phyloP scores from a whole-genome alignment of 1,140 invertebrate species.

The Dreissena polymorpha region DNA sequence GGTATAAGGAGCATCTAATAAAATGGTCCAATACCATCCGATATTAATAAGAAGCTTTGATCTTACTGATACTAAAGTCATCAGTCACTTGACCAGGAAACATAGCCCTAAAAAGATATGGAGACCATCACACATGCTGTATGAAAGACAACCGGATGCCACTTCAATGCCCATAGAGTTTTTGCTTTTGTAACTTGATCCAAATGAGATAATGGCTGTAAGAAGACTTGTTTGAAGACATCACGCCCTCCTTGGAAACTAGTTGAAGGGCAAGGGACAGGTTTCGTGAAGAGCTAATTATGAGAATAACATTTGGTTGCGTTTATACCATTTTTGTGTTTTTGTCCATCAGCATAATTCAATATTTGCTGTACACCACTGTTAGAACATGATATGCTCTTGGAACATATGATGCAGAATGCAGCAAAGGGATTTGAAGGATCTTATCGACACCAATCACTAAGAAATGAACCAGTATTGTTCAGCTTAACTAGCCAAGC shows the following conservation, averaged over 20 bases:
- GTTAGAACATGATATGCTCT: too few species aligned
- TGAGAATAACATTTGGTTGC: too few species aligned
- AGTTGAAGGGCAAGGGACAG: too few species aligned
- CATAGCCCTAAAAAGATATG: slow-evolving; percentile 13
- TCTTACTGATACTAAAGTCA: slow-evolving; percentile 18
- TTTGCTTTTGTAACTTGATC: slow-evolving; percentile 29
- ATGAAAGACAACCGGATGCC: slow-evolving; percentile 11
- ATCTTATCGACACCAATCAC: too few species aligned
- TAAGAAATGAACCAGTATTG: too few species aligned
- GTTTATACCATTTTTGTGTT: too few species aligned
- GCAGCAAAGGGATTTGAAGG: too few species aligned
- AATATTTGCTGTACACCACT: too few species aligned
- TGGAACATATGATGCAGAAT: too few species aligned
- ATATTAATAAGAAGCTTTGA: slow-evolving; percentile 27
- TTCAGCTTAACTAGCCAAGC: too few species aligned
- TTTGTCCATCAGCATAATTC: too few species aligned
- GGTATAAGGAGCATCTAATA: slow-evolving; percentile 3
- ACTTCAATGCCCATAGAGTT: slow-evolving; percentile 8
- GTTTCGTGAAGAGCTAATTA: too few species aligned
- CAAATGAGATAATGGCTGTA: not conserved
- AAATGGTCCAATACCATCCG: slow-evolving; percentile 27
- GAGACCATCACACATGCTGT: slow-evolving; percentile 29
- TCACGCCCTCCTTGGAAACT: slow-evolving; percentile 20
- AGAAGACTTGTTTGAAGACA: not conserved
- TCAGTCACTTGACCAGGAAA: slow-evolving; percentile 23